Evolutionary conservation across 2,888 invertebrate species (phyloP).

Genomic region (Sarcophaga subvicina): DNA sequence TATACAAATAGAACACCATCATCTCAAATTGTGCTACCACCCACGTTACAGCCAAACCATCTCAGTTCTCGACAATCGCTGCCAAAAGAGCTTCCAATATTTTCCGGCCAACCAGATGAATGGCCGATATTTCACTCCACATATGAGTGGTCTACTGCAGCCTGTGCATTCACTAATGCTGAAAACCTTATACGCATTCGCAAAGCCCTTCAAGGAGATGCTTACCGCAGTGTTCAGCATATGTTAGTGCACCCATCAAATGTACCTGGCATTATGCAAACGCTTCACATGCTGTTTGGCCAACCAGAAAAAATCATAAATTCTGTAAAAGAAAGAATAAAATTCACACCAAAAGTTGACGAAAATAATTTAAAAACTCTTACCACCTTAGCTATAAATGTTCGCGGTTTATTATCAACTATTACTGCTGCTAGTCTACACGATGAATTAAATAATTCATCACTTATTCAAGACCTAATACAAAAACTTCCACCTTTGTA

Average conservation of each 20-base stretch:
- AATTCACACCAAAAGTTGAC: conserved; percentile 27
- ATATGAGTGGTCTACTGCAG: conserved; percentile 23
- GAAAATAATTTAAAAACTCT: conserved; percentile 38
- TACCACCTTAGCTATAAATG: conserved; percentile 41
- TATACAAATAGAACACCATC: too few relatives aligned
- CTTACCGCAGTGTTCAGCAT: conserved; percentile 24
- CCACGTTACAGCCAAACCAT: too few relatives aligned
- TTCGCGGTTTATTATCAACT: conserved; percentile 42
- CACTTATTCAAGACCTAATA: conserved; percentile 31
- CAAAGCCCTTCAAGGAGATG: conserved; percentile 33
- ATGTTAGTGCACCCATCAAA: conserved; percentile 34
- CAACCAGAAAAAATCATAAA: conserved; percentile 51
- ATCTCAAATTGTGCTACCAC: too few relatives aligned
- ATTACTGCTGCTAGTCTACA: conserved; percentile 33
- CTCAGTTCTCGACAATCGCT: conserved; percentile 16
- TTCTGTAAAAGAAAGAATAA: conserved; percentile 36
- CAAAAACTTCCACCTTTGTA: conserved; percentile 41
- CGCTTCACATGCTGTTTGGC: conserved; percentile 22
- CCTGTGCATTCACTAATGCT: conserved; percentile 26
- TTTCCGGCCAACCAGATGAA: conserved; percentile 45
- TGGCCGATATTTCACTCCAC: conserved; percentile 29
- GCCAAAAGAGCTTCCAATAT: conserved; percentile 37
- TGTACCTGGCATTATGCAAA: conserved; percentile 20
- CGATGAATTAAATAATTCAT: conserved; percentile 34
- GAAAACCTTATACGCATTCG: conserved; percentile 38